Evolutionary conservation across 2,888 invertebrate species (phyloP).

Genomic region (Xanthia togata): DNA sequence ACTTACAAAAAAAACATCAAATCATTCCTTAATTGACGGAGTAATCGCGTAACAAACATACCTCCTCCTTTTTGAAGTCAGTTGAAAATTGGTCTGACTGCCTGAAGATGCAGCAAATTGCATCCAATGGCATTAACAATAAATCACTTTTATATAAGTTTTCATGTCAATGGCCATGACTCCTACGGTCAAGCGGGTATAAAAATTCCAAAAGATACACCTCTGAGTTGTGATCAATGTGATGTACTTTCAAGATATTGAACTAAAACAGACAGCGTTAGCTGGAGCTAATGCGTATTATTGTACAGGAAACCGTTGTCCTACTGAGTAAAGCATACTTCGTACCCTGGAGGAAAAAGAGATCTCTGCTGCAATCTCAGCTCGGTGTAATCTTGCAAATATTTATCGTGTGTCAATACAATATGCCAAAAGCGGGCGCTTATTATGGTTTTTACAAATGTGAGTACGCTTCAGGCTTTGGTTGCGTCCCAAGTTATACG

Average conservation of each 20-base stretch:
- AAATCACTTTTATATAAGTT: background rate
- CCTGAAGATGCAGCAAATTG: background rate
- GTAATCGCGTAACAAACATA: too few relatives aligned
- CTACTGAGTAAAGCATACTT: constrained; percentile 65
- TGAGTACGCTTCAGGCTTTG: constrained; percentile 81
- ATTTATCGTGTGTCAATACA: constrained; percentile 90
- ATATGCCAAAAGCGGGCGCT: constrained; percentile 89
- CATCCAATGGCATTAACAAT: background rate
- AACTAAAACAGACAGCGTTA: constrained; percentile 18
- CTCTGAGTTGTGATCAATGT: background rate
- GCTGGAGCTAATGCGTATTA: constrained; percentile 32
- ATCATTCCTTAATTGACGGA: too few relatives aligned
- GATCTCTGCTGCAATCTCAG: constrained; percentile 81
- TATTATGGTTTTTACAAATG: constrained; percentile 90
- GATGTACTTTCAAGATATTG: constrained; percentile 18
- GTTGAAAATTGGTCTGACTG: too few relatives aligned
- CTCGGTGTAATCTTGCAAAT: constrained; percentile 84
- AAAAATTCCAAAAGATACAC: background rate
- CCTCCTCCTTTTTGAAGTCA: too few relatives aligned
- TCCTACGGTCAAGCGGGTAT: background rate
- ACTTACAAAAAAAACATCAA: too few relatives aligned
- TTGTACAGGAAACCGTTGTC: constrained; percentile 70
- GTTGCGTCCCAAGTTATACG: constrained; percentile 63
- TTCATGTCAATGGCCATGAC: background rate
- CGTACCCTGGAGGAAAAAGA: constrained; percentile 67